Evolutionary conservation across 2,888 invertebrate species (phyloP).

Genomic region (Oscheius onirici): DNA sequence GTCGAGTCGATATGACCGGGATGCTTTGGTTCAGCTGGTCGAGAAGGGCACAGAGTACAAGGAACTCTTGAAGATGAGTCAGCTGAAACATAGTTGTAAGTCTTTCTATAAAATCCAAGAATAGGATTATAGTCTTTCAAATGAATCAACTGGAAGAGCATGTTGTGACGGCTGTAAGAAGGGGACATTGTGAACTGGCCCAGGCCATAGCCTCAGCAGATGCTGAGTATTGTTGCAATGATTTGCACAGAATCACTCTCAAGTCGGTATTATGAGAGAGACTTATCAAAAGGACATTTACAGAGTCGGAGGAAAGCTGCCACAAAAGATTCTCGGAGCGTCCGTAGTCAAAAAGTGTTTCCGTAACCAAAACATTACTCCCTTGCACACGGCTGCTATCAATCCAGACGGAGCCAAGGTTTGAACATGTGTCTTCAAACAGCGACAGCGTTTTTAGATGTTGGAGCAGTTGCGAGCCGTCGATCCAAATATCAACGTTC

Average conservation of each 20-base stretch:
- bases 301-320: slow-evolving; percentile 69
- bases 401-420: slow-evolving; percentile 73
- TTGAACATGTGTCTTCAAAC: not conserved
- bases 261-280: slow-evolving; percentile 26
- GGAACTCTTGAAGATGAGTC: slow-evolving; percentile 34
- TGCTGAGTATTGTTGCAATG: slow-evolving; percentile 69
- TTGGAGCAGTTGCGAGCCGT: slow-evolving; percentile 71
- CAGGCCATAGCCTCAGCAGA: slow-evolving; percentile 40
- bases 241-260: slow-evolving; percentile 72
- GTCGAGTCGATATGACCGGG: not conserved
- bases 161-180: slow-evolving; percentile 37
- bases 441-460: slow-evolving; percentile 29
- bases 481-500: slow-evolving; percentile 74
- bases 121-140: slow-evolving; percentile 26
- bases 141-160: slow-evolving; percentile 30
- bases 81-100: slow-evolving; percentile 14
- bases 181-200: slow-evolving; percentile 44
- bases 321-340: slow-evolving; percentile 64
- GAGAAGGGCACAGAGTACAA: slow-evolving; percentile 35
- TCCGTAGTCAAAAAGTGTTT: slow-evolving; percentile 73
- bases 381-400: slow-evolving; percentile 76
- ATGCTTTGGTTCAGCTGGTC: slow-evolving; percentile 12
- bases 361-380: slow-evolving; percentile 73
- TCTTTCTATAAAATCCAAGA: not conserved
- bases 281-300: too few relatives aligned